Evolutionary conservation across 2,888 invertebrate genomes (phyloP), one percentile per base, ranked within the genome.

Genomic region (Synergus umbraculus): DNA sequence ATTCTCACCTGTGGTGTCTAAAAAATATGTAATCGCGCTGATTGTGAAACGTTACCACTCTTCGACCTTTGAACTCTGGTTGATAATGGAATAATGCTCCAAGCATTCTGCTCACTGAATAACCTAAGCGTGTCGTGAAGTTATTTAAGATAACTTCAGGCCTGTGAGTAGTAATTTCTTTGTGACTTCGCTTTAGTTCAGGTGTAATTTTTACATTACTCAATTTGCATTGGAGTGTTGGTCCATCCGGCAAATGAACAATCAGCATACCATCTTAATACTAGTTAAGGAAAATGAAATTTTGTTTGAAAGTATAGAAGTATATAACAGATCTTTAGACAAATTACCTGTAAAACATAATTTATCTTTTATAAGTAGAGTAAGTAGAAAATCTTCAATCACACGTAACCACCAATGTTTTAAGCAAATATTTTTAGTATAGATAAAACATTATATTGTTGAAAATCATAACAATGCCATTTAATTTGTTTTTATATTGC

Each of bases 1-100:
- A 78, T 69, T 29, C 49, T 76, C 88, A 97, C 95, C 98, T 95
- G 92, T 99, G 99, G 93, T 99, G 99, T 79, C 99, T 95, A 92
- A 99, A 99, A 93, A 99, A 99, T 87, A 99, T 97, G 91, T 97
- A 99, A 93, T 99, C 99, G 81, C 99, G 94, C 92, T 99, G 99
- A 93, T 99, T 99, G 93, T 99, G 99, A 92, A 99, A 99, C 46
- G 99, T 99, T 82, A 98, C 98, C 0, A 96, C 98, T 82, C 99
- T 94, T 4, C 98, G 94, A 0, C 99, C 99, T 84, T 95, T 95
- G 93, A 98, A 99, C 92, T 99, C 96, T 0, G 99, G 99, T 92
- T 97, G 96, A 92, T 98, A 97, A 92, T 99, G 98, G 92, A 99
- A 99, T 63, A 99, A 92, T 0, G 98, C 96, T 13, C 98, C 97